These are phyloP conservation scores for Coracias cyanogaster DNA, from an alignment of 2,797 vertebrate species.

Conservation along the genomic window DNA sequence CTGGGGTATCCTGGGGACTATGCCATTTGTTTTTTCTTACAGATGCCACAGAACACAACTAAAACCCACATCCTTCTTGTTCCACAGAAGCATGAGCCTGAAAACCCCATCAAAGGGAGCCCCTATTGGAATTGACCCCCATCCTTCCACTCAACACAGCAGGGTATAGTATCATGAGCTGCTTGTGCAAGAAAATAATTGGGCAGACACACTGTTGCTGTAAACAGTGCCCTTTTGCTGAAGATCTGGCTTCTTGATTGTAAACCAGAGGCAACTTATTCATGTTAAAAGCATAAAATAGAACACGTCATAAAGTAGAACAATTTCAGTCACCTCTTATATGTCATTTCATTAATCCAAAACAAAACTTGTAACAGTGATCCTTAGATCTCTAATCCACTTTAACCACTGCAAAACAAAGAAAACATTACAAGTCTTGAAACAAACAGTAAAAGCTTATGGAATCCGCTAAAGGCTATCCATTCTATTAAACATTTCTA, in stretches of 20 bases:
- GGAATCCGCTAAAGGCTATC: background rate
- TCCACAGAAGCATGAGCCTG: background rate
- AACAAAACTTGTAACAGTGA: conserved; percentile 51
- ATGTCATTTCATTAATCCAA: conserved; percentile 35
- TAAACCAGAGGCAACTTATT: conserved; percentile 12
- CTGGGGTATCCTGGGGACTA: background rate
- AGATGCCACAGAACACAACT: background rate
- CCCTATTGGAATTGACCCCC: background rate
- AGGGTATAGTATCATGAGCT: conserved; percentile 20
- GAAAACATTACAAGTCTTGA: conserved; percentile 49
- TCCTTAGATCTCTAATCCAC: conserved; percentile 53
- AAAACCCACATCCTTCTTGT: background rate
- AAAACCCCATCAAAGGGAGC: background rate
- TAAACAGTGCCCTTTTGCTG: background rate
- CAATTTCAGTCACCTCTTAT: conserved; percentile 20
- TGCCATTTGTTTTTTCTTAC: background rate
- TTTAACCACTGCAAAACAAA: conserved; percentile 64
- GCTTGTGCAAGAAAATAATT: conserved; percentile 4
- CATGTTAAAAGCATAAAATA: conserved; percentile 12
- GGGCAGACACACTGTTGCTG: background rate
- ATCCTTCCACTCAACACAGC: background rate
- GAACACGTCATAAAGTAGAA: conserved; percentile 8
- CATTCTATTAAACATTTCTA: background rate
- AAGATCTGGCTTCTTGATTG: conserved; percentile 27
- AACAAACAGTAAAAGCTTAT: conserved; percentile 47